These are phyloP conservation scores for Trichopoda pennipes DNA, from an alignment of 2,888 invertebrate species.

Conservation along the genomic window DNA sequence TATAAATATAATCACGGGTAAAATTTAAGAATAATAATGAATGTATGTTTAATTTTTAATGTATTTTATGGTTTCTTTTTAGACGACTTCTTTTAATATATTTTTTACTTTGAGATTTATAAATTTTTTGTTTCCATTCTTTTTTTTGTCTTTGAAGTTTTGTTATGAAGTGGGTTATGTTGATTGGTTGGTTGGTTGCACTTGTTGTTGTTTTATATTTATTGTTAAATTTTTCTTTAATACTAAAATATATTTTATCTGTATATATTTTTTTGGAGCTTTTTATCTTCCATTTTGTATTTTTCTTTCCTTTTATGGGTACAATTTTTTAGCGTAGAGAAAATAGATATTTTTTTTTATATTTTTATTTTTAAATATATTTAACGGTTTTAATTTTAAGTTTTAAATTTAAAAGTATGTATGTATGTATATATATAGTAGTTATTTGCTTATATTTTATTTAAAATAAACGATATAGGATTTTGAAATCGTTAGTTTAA, in stretches of 20 bases:
- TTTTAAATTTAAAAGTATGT: constrained; percentile 26
- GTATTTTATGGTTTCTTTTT: constrained; percentile 52
- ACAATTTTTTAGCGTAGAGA: constrained; percentile 60
- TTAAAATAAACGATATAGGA: constrained; percentile 43
- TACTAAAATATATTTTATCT: constrained; percentile 57
- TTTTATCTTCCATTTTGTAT: constrained; percentile 17
- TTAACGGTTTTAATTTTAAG: constrained; percentile 34
- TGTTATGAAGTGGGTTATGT: constrained; percentile 63
- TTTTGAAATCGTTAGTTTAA: constrained; percentile 45
- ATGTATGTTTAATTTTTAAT: constrained; percentile 25
- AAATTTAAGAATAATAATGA: constrained; percentile 43
- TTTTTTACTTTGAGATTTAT: constrained; percentile 25
- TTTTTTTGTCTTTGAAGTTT: constrained; percentile 9
- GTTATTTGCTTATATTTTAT: constrained; percentile 43
- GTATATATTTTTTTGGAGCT: constrained; percentile 20
- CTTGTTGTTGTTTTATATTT: constrained; percentile 47
- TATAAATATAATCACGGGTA: constrained; percentile 46
- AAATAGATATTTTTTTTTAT: constrained; percentile 56
- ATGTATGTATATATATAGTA: neutral
- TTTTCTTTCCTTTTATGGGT: neutral
- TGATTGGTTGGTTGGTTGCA: constrained; percentile 65
- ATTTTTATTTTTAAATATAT: constrained; percentile 48
- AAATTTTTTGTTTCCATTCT: constrained; percentile 1
- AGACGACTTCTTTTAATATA: constrained; percentile 51
- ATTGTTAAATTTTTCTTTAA: constrained; percentile 42